These are phyloP conservation scores for Cylas formicarius DNA, from an alignment of 1,140 invertebrate genomes.

Conservation along the genomic window DNA sequence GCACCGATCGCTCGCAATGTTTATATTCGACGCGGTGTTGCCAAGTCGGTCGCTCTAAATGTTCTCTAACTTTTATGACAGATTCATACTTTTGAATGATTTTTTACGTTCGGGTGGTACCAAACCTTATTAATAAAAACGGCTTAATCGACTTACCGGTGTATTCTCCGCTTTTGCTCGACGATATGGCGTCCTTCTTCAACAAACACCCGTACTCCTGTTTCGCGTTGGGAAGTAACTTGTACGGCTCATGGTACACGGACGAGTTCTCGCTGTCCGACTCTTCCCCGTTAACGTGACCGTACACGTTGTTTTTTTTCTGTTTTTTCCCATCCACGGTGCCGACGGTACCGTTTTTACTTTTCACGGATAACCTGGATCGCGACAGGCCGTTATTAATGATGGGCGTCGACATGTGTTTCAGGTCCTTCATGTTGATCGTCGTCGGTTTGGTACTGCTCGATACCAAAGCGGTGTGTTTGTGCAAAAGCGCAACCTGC, in stretches of 20 bases:
- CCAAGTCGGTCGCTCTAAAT: too few species aligned
- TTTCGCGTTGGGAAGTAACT: constrained; percentile 46
- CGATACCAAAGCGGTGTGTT: constrained; percentile 54
- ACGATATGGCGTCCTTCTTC: constrained; percentile 45
- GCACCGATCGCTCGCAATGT: background rate
- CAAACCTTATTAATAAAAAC: too few species aligned
- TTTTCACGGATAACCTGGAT: constrained; percentile 45
- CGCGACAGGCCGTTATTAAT: constrained; percentile 51
- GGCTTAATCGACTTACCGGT: constrained; percentile 45
- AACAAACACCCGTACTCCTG: constrained; percentile 48
- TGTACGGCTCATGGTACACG: constrained; percentile 57
- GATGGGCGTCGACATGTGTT: constrained; percentile 50
- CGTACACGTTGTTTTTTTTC: constrained; percentile 41
- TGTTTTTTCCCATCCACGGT: constrained; percentile 28
- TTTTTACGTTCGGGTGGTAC: too few species aligned
- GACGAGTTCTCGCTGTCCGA: constrained; percentile 53
- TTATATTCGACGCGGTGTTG: too few species aligned
- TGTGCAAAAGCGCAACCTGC: constrained; percentile 55
- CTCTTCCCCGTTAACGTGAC: constrained; percentile 46
- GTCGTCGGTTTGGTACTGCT: constrained; percentile 47
- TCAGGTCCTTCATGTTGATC: constrained; percentile 61
- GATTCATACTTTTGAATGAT: too few species aligned
- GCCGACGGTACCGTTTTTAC: constrained; percentile 37
- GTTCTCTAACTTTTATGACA: too few species aligned
- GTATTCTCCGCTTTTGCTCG: constrained; percentile 48